Evolutionary conservation across 2,888 invertebrate genomes (phyloP).

Genomic region (Coelogynopora nodosa): DNA sequence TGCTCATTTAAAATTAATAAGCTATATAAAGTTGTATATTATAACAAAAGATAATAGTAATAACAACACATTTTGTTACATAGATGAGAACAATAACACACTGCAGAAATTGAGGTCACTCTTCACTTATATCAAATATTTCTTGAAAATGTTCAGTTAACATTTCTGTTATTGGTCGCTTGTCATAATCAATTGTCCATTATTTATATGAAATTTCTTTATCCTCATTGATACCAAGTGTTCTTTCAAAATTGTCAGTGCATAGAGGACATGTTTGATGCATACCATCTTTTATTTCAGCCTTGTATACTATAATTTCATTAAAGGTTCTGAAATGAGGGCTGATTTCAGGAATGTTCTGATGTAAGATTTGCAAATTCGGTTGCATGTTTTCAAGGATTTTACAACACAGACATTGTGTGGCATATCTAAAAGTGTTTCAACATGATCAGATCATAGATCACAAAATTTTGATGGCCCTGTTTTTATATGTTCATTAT

Average conservation of each 20-base stretch:
- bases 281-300: neutral
- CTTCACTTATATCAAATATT: neutral
- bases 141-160: neutral
- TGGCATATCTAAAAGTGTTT: neutral
- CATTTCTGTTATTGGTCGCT: neutral
- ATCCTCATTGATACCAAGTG: neutral
- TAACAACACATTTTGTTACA: neutral
- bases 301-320: neutral
- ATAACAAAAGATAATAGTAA: neutral
- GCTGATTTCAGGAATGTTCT: neutral
- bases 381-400: no score
- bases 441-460: neutral
- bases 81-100: neutral
- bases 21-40: no score
- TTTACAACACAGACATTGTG: neutral
- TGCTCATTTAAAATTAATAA: no score
- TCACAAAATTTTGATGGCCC: no score
- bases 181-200: neutral
- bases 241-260: neutral
- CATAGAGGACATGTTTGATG: neutral
- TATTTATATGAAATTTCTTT: neutral
- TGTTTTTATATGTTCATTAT: neutral
- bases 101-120: neutral
- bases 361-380: neutral
- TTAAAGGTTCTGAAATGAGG: neutral